A percentile compares a stretch with the other conserved stretches of the same genome.
Conservation (phyloP, 2,888 invertebrate genomes). For the Cepaea hortensis region DNA sequence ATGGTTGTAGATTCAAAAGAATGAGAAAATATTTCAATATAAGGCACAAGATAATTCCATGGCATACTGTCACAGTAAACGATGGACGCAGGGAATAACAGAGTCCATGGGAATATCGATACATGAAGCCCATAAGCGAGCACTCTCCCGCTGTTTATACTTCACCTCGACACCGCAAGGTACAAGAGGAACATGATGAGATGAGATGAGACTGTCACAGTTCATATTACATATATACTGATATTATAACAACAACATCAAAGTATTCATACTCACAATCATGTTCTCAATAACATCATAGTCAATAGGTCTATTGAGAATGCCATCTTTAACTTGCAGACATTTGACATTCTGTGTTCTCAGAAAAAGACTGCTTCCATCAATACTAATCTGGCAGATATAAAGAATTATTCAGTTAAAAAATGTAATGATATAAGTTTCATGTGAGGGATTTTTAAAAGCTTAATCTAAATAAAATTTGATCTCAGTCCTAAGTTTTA, state of each 20-base stretch:
- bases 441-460: neutral
- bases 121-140: too few species aligned
- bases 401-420: neutral
- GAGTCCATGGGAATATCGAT: too few species aligned
- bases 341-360: conserved; percentile 56
- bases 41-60: neutral
- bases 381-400: conserved; percentile 26
- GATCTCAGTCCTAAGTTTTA: neutral
- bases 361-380: conserved; percentile 45
- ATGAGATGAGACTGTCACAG: too few species aligned
- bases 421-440: neutral
- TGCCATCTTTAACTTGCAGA: conserved; percentile 22
- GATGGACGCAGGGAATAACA: too few species aligned
- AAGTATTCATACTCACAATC: conserved; percentile 23
- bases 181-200: too few species aligned
- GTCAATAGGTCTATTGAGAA: conserved; percentile 19
- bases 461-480: too few species aligned
- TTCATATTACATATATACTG: too few species aligned
- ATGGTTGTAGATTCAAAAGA: neutral
- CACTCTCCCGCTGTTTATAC: too few species aligned
- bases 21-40: neutral
- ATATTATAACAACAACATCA: neutral
- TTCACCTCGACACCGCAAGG: too few species aligned
- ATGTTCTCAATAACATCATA: neutral
- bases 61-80: too few species aligned